Base-by-base conservation (phyloP, 2,888 invertebrate genomes). In the Cybosia mesomella region DNA sequence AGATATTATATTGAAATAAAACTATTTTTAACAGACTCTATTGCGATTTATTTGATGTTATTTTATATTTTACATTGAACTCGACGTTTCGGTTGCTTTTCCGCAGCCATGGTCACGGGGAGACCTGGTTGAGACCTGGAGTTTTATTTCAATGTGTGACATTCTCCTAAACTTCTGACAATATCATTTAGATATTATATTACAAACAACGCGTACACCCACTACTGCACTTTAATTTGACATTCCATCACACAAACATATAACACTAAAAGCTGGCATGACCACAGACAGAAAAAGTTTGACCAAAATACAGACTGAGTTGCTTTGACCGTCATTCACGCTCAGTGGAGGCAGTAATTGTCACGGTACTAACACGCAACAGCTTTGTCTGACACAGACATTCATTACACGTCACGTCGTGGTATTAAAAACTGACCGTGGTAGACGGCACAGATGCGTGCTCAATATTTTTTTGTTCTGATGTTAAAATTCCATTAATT, bases 371-470 rank as follows among this genome's bases (percentile, higher is more conserved):
- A 32, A 55, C 43, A 65, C 43, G 39, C 34, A 36, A 28, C 1
- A 24, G 66, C 66, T 57, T 61, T 61, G 61, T 61, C 21, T n/a
- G 22, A 43, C 43, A 66, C 66, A 34, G 24, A 64, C 64, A 28
- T 65, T 58, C 49, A 58, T 65, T 58, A 65, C 22, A 24, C 55
- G 55, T 55, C 22, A 22, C 24, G 34, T 28, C 10, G 34, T 10
- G 18, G 53, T 58, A 65, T 65, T 58, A 65, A 58, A 65, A 54
- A 21, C 63, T 49, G 54, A 22, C 21, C 21, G 34, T 15, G 34
- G 13, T 21, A 64, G 34, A 63, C 63, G 54, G 4, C 4, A 49
- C n/a, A 28, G 1, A 11, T 43, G 39, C 7, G 9, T 61, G 11
- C 5, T 0, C 2, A 18, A 43, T 39, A 18, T 43, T 18, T 18